Evolutionary conservation across 2,797 vertebrate genomes (phyloP), one percentile per base, ranked within the genome.

Genomic region (Eulemur coronatus): DNA sequence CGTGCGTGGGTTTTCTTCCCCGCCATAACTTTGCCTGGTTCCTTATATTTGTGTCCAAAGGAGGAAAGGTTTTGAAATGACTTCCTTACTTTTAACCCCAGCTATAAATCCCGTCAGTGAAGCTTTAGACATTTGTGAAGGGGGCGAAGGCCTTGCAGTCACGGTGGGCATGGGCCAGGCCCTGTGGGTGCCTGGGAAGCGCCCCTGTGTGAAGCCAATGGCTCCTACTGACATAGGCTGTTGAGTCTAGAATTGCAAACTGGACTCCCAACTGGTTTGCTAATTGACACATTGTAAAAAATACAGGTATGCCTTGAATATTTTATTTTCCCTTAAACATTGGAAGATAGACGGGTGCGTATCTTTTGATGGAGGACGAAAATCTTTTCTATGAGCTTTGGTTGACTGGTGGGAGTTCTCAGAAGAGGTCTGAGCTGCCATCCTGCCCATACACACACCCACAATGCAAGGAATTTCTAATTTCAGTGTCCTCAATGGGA

Each of bases 11-110:
- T 69, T 86, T 72, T 92, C 75, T 84, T 86, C 73, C 84, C 46
- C 0, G 2, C 85, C 79, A 43, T 93, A 80, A 20, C 86, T 95
- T 91, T 89, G 65, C 92, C 38, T 95, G 79, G 80, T 96, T 97
- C 97, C 97, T 96, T 97, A 72, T 92, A 94, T 94, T 88, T 84
- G 65, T 89, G 72, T 96, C 20, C 89, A 84, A 61, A 93, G 84
- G 72, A 86, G 43, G 82, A 92, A 89, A 93, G 69, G 24, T 92
- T 95, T 93, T 78, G 72, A 93, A 80, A n/a, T 57, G 82, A 89
- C 95, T 96, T 96, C 73, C 75, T 78, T 65, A 57, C 75, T 97
- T 95, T 88, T 11, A 85, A 82, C 61, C 20, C 12, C 24, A 41
- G 52, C 86, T 80, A 1, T 91, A 89, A 81, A 87, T 95, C 33